Evolutionary conservation across 2,797 vertebrate genomes (phyloP), one percentile per base, ranked within the genome.

Genomic region (Anabas testudineus): DNA sequence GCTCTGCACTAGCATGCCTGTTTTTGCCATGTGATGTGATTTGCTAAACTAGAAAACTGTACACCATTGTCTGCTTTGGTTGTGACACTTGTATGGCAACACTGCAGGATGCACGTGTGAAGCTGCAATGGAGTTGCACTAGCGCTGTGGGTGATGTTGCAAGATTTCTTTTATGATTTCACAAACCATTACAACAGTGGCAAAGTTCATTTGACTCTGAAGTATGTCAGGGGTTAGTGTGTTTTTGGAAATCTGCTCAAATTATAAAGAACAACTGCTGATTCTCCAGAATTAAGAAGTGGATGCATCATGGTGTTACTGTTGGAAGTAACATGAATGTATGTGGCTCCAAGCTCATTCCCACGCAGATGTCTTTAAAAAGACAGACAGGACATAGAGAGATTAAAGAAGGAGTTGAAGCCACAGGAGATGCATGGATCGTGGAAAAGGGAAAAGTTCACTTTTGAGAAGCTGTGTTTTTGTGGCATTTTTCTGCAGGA

Each of bases 361-460:
- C 47, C 19, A n/a, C 42, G 52, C 63, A 71, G 57, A 62, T 41
- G 57, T 19, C 41, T 82, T 81, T 12, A 21, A 65, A 74, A 57
- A 15, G 3, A 71, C 42, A 32, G 16, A 30, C 14, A 37, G 66
- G 74, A 82, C 74, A 51, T 39, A 0, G 22, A 19, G 57, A 70
- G 76, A 66, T 54, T 37, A 63, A 19, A 47, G 26, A 14, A 1
- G 43, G 51, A 34, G 58, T 61, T 72, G 2, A 21, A 62, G 46
- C 47, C 58, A 36, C 43, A 19, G 43, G n/a, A 21, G 10, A 39
- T 4, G 37, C 14, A 1, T 34, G 59, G 46, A 48, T 63, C 42
- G 47, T 19, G 42, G 46, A 65, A 63, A 67, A 63, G 10, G 21
- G 47, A 56, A 47, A 16, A 65, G 36, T 36, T 43, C 0, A 0